Base-by-base conservation (phyloP, 2,797 vertebrate species). In the Sebastes trivittatus region DNA sequence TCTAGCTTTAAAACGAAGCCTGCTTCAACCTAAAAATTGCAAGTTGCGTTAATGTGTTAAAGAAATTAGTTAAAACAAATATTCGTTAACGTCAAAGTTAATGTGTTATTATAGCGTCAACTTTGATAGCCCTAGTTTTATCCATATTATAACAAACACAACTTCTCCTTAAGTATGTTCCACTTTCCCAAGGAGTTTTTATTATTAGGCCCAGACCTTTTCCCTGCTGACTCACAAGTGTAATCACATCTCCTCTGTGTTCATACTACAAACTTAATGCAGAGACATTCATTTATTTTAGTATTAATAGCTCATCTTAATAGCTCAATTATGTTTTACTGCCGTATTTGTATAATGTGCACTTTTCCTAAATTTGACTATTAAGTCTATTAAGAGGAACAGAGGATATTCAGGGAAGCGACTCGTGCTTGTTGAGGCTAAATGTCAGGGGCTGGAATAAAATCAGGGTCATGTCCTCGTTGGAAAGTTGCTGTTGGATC, bases 181-280 rank as follows among this genome's bases (percentile, higher is more conserved):
- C 52, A 78, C 81, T 82, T 87, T 87, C 55, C 70, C 27, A 23
- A 30, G 7, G 30, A 78, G 6, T 58, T 88, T 75, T 76, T 85
- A 58, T 78, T 77, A 82, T 80, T 62, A 77, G 38, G 49, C 55
- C 54, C 34, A 63, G 78, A 73, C 7, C 20, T 80, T 87, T 60
- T 74, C 84, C 85, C 82, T 52, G 72, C 56, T 77, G 85, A 87
- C 75, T 90, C 77, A 74, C 70, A 83, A 80, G 68, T 82, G 66
- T 90, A 89, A 90, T 88, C 87, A 89, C 83, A 87, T 80, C 77
- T 86, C 62, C 30, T 81, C 70, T 74, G 52, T 66, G 70, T 78
- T 86, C 72, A 71, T 11, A 72, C 69, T 36, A 68, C 22, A 63
- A 69, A 80, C 78, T 70, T 38, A 75, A 81, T 27, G 20, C 60